Conservation (phyloP, 2,113 vertebrate species). For the Otolemur garnettii region DNA sequence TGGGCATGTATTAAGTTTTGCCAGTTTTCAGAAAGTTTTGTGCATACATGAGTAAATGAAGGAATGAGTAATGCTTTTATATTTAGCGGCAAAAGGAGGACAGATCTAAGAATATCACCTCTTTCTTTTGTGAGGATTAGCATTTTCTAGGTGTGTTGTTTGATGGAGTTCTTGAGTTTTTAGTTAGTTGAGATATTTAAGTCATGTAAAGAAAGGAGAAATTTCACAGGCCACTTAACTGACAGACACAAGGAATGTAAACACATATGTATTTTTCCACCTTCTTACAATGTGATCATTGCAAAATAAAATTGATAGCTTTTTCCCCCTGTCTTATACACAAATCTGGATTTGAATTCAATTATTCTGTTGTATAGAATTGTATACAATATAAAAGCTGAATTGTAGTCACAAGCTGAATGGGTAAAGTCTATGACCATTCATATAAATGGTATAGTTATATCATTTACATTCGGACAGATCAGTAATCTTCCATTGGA, state of each 20-base stretch:
- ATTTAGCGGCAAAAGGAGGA: slow-evolving; percentile 25
- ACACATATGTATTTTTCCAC: background rate
- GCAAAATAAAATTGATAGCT: background rate
- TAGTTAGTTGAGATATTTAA: slow-evolving; percentile 3
- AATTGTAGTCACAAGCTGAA: background rate
- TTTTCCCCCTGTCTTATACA: background rate
- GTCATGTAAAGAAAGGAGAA: background rate
- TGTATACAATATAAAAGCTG: background rate
- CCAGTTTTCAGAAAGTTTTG: background rate
- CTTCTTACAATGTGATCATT: background rate
- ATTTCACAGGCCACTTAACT: background rate
- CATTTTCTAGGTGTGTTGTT: slow-evolving; percentile 29
- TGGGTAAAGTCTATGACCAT: background rate
- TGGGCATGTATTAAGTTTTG: background rate
- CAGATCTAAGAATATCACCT: background rate
- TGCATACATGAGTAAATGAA: background rate
- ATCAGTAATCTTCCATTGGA: slow-evolving; percentile 9
- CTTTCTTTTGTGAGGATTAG: background rate
- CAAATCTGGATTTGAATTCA: slow-evolving; percentile 29
- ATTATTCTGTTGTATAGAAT: slow-evolving; percentile 22
- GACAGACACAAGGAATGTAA: background rate
- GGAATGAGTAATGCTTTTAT: background rate
- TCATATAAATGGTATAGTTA: background rate
- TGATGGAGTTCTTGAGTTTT: background rate
- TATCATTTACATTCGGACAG: slow-evolving; percentile 46